Base-by-base conservation (phyloP, 2,113 vertebrate genomes). In the Anhinga rufa region DNA sequence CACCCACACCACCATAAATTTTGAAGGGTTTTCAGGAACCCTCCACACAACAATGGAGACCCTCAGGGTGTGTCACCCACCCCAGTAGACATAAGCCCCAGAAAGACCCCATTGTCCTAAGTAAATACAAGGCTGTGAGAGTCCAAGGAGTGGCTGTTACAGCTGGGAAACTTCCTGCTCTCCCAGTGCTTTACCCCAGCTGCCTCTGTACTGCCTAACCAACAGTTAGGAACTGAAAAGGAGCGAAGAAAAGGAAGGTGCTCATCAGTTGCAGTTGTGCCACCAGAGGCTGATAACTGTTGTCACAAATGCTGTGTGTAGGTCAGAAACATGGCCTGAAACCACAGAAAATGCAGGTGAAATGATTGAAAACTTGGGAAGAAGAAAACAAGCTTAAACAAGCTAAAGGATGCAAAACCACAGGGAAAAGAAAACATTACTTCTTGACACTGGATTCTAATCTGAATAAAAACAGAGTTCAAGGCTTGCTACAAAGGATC, bases 391-490 rank as follows among this genome's bases (percentile, higher is more conserved):
- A 70, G 75, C 48, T 94, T 86, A 71, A 94, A 84, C n/a, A 82
- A 96, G 58, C 34, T 90, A 89, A 93, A 95, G 65, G 62, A 84
- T 82, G 66, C 34, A 92, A 97, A 97, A 89, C 69, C 58, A 82
- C 51, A 62, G 57, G 82, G n/a, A 58, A 82, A 97, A 87, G 34
- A 85, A 96, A 95, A 71, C 87, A 71, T 18, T 62, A 65, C 17
- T 94, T 97, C 70, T 92, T 64, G 19, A 86, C 4, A 16, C 32
- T 92, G 76, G 71, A 86, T 98, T 97, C 72, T 86, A 88, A 94
- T 96, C 88, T 97, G 92, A 97, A 97, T 95, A 94, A 97, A 95
- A 96, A 76, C 24, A 34, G 92, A 94, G 77, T 96, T 95, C 93
- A 95, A 93, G 94, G 69, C 82, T 78, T 94, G 38, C 76, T 96